Evolutionary conservation across 2,797 vertebrate species (phyloP).

Genomic region (Sebastes trivittatus): DNA sequence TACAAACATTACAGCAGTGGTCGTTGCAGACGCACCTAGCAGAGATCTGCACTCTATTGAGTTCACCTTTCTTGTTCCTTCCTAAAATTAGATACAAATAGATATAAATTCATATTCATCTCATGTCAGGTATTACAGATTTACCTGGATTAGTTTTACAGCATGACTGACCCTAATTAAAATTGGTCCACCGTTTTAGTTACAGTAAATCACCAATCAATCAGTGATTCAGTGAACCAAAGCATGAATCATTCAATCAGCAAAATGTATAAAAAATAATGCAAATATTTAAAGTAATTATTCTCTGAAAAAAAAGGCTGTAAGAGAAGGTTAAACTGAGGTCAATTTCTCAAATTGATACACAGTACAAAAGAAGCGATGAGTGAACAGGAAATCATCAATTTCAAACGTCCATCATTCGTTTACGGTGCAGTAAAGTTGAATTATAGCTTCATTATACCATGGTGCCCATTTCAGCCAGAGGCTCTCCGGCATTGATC

Average conservation of each 20-base stretch:
- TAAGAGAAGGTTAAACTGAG: constrained; percentile 11
- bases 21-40: too few species aligned
- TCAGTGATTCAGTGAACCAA: constrained; percentile 1
- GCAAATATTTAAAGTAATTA: not conserved
- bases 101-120: not conserved
- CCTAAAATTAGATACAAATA: too few species aligned
- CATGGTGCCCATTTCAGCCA: constrained; percentile 61
- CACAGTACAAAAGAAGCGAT: constrained; percentile 13
- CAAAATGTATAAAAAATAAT: not conserved
- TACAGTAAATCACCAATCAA: not conserved
- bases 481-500: constrained; percentile 75
- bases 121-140: not conserved
- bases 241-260: not conserved
- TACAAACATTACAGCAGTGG: too few species aligned
- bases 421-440: constrained; percentile 69
- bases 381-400: constrained; percentile 44
- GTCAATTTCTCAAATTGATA: constrained; percentile 34
- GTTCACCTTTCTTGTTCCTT: too few species aligned
- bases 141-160: constrained; percentile 8
- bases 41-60: too few species aligned
- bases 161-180: constrained; percentile 3
- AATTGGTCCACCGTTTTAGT: constrained; percentile 13
- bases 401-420: constrained; percentile 62
- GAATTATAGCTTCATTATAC: constrained; percentile 77
- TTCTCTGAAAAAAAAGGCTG: not conserved